Conservation (phyloP, 2,888 invertebrate genomes). For the Ceriagrion tenellum region DNA sequence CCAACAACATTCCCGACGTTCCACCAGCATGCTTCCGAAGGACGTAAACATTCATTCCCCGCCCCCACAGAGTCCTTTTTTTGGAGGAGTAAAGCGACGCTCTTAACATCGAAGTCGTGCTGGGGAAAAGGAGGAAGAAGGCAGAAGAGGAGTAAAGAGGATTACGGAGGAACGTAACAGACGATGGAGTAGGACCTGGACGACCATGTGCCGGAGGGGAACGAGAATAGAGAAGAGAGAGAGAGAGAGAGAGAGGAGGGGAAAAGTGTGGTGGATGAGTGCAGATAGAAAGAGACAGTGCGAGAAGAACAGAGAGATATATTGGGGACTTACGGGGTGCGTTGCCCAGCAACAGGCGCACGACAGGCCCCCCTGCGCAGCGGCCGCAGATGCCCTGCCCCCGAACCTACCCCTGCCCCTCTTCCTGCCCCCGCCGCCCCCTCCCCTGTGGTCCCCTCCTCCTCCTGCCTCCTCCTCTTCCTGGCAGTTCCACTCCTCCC, state of each 20-base stretch:
- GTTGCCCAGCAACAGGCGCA: conserved; percentile 66
- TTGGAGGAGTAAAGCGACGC: not conserved
- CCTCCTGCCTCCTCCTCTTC: not conserved
- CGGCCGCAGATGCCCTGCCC: conserved; percentile 41
- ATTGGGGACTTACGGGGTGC: conserved; percentile 63
- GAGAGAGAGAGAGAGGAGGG: not conserved
- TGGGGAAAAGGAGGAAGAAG: not conserved
- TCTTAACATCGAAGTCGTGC: not conserved
- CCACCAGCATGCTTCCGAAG: conserved; percentile 9
- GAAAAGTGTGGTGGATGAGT: not conserved
- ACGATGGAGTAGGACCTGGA: not conserved
- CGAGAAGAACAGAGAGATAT: not conserved
- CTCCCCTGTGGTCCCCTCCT: not conserved
- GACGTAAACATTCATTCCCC: conserved; percentile 18
- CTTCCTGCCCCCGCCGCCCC: not conserved
- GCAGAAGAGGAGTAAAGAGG: too few species aligned
- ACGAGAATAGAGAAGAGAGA: not conserved
- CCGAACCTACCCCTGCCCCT: conserved; percentile 51
- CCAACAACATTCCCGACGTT: conserved; percentile 10
- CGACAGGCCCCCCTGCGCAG: conserved; percentile 60
- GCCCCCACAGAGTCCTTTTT: not conserved
- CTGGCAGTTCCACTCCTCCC: conserved; percentile 19
- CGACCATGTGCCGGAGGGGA: not conserved
- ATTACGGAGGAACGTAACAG: not conserved
- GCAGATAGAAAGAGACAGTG: conserved; percentile 26